These are phyloP conservation scores for Hycleus phaleratus DNA, from an alignment of 1,140 invertebrate genomes.

Conservation along the genomic window DNA sequence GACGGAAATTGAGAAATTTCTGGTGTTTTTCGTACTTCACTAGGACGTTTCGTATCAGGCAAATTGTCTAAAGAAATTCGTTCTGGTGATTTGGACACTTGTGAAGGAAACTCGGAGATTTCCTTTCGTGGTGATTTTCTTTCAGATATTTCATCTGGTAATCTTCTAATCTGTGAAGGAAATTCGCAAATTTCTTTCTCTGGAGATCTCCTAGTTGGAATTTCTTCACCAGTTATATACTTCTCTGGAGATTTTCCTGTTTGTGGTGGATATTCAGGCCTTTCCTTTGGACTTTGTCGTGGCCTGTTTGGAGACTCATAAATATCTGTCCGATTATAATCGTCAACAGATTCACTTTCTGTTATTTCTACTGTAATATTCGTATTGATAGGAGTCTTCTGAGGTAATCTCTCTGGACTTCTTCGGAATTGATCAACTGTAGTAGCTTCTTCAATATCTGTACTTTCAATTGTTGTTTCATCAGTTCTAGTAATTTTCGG, in stretches of 20 bases:
- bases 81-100: conserved; percentile 10
- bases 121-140: neutral
- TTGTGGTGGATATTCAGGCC: neutral
- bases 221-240: too few relatives aligned
- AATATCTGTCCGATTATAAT: too few relatives aligned
- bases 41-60: neutral
- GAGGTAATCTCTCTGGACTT: too few relatives aligned
- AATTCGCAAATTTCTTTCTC: conserved; percentile 1
- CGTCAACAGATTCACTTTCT: too few relatives aligned
- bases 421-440: too few relatives aligned
- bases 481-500: too few relatives aligned
- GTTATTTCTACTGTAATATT: too few relatives aligned
- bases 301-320: neutral
- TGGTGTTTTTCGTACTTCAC: neutral
- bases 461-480: too few relatives aligned
- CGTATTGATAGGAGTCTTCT: too few relatives aligned
- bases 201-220: neutral
- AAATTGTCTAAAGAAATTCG: conserved; percentile 9
- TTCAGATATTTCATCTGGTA: neutral
- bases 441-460: too few relatives aligned
- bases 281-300: neutral
- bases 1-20: conserved; percentile 6
- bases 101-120: conserved; percentile 4
- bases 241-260: neutral
- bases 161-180: conserved; percentile 8